Evolutionary conservation across 2,113 vertebrate species (phyloP), one percentile per base, ranked within the genome.

Genomic region (Ciconia maguari): DNA sequence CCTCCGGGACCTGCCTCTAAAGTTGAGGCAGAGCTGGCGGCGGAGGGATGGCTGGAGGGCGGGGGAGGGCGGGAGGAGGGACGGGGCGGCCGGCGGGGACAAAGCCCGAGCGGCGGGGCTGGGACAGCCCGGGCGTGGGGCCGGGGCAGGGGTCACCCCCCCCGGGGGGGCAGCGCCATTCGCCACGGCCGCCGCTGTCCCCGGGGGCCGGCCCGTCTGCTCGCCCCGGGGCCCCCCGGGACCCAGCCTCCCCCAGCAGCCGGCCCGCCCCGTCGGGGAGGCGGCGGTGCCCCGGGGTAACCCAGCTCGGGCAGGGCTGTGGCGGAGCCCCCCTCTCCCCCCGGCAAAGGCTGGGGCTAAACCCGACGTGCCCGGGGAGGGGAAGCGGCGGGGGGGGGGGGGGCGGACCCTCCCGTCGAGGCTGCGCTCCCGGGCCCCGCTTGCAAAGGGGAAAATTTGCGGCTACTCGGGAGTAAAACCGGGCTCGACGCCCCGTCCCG

Each of bases 261-360:
- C 62, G 88, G 44, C 83, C 93, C 88, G 72, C 88, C 88, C 77
- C 88, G 83, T 94, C 93, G 83, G 83, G 77, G 71, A 83, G 65
- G 88, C 19, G 92, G 65, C 41, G 30, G 48, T 83, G 88, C 83
- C 83, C 83, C 20, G 48, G 54, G 79, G 48, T 87, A 79, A 94
- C 89, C 83, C 78, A 61, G 25, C 32, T 77, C 34, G 46, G 64
- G 58, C 20, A 29, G 48, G 60, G 52, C 41, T 42, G 34, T 48
- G 41, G 25, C 24, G 41, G 72, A 62, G 66, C 60, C 70, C 30
- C 20, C 25, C 49, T 55, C 22, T 19, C 5, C 3, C 34, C 30
- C 27, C 16, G 30, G 36, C 26, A 26, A 38, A 5, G 8, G 16
- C 10, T 7, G 54, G n/a, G 26, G 9, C 87, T 19, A 54, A 81